Percentiles rank a stretch among this genome's conserved stretches.
Conservation (phyloP, 2,797 vertebrate genomes). For the Cirrhinus mrigala region DNA sequence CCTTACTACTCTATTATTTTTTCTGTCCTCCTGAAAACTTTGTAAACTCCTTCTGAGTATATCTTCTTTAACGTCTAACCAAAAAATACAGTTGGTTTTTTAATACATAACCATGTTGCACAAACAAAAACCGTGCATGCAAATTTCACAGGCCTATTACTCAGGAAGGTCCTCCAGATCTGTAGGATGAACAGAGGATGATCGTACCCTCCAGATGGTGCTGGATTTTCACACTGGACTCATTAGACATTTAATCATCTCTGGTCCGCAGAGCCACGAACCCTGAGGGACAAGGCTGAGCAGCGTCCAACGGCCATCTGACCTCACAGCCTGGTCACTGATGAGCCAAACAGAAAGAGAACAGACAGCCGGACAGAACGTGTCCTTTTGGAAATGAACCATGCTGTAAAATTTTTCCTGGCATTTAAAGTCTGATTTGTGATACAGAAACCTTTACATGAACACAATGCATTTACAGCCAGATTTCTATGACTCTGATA, state of each 20-base stretch:
- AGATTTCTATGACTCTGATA: constrained; percentile 18
- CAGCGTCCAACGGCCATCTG: constrained; percentile 44
- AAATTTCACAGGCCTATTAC: constrained; percentile 14
- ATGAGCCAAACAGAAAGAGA: constrained; percentile 42
- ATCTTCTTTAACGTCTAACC: not conserved
- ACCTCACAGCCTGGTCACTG: constrained; percentile 39
- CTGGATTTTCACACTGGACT: constrained; percentile 57
- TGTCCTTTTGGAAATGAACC: constrained; percentile 15
- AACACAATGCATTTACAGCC: constrained; percentile 20
- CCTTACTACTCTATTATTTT: constrained; percentile 1
- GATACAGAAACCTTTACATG: constrained; percentile 1
- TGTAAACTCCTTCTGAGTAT: not conserved
- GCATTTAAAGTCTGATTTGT: constrained; percentile 5
- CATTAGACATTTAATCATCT: constrained; percentile 63
- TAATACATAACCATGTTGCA: not conserved
- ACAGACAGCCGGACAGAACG: not conserved
- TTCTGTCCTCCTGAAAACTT: not conserved
- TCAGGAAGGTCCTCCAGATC: constrained; percentile 3
- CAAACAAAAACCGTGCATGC: not conserved
- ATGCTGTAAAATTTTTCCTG: not conserved
- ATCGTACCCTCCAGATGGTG: constrained; percentile 55
- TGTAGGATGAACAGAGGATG: constrained; percentile 21
- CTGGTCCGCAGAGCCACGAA: constrained; percentile 38
- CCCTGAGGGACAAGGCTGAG: constrained; percentile 41
- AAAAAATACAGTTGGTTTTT: not conserved